Base-by-base conservation (phyloP, 2,888 invertebrate genomes). In the Mythimna loreyi region DNA sequence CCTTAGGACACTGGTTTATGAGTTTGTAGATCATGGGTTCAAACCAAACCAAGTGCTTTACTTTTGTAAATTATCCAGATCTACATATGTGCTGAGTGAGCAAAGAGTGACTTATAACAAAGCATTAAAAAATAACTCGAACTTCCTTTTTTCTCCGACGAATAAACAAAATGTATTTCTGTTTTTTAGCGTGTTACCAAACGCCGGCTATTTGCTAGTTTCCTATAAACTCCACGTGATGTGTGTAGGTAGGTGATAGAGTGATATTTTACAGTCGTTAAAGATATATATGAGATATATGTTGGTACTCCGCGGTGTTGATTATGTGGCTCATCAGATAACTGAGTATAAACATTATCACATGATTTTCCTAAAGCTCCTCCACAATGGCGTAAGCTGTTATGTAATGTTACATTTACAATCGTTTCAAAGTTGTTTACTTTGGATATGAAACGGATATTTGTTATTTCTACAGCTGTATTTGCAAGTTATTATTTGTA, bases 161-260 rank as follows among this genome's bases (percentile, higher is more conserved):
- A 40, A 40, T 40, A 40, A 40, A 16, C 40, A 40, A 40, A 40
- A 40, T 40, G 40, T 40, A 40, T 40, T 16, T 40, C 40, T 40
- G n/a, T 40, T 40, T 40, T 40, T 40, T 40, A 40, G 5, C 40
- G 40, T 19, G 13, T 16, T 40, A 40, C 16, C 40, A 40, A 40
- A 40, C 16, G 16, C 40, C 16, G 40, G 16, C 1, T 40, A 6
- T 40, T 3, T 2, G 40, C 16, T 40, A 40, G 40, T 70, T 78
- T 67, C 70, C 70, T 61, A 75, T 72, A 66, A 71, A 76, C 72
- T 71, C 78, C 84, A 80, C 83, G 84, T 86, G 87, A 84, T 71
- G 36, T 58, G 70, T 65, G 82, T 75, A 71, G 75, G 73, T 67
- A 71, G 75, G 72, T 67, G 71, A 74, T 75, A 67, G 67, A 72